phyloP scores from a whole-genome alignment of 2,113 vertebrate species.

The Dicerorhinus sumatrensis region DNA sequence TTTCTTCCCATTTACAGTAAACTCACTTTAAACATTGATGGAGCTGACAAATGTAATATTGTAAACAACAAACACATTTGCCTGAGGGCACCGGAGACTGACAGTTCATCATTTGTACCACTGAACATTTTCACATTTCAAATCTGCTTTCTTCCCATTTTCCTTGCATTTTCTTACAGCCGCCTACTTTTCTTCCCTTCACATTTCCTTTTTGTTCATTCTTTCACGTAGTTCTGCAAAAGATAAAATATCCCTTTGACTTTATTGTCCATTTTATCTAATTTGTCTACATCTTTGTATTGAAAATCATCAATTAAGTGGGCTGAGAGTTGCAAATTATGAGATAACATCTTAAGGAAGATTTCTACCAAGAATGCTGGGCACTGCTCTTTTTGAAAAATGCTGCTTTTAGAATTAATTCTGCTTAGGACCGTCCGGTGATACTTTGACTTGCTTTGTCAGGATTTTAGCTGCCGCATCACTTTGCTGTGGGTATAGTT shows the following conservation, averaged over 20 bases:
- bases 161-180: neutral
- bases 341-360: neutral
- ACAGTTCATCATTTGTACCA: neutral
- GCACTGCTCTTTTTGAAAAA: conserved; percentile 6
- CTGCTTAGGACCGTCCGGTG: neutral
- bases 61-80: conserved; percentile 46
- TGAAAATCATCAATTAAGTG: neutral
- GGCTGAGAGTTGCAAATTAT: neutral
- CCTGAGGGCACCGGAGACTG: neutral
- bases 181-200: neutral
- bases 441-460: conserved; percentile 63
- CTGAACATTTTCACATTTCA: neutral
- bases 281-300: neutral
- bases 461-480: conserved; percentile 66
- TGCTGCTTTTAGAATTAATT: conserved; percentile 48
- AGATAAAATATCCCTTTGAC: neutral
- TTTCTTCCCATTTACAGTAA: conserved; percentile 62
- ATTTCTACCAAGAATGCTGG: neutral
- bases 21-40: conserved; percentile 23
- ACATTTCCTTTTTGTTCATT: neutral
- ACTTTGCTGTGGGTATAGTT: conserved; percentile 59
- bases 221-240: neutral
- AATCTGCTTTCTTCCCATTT: neutral
- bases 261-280: neutral
- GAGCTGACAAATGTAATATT: neutral